Base-by-base conservation (phyloP, 2,888 invertebrate genomes). In the Metopia argyrocephala region DNA sequence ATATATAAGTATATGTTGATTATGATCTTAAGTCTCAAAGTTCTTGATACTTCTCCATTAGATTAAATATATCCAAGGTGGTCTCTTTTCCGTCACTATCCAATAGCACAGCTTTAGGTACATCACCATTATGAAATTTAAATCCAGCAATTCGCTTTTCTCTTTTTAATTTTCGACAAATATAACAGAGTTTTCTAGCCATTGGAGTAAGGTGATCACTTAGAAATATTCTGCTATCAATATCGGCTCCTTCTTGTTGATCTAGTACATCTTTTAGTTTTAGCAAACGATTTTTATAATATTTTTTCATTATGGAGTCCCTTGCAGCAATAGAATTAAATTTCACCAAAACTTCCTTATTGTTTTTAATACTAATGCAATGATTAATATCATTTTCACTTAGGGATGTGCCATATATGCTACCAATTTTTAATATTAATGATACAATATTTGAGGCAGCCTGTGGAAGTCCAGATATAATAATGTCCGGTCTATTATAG, bases 251-350 rank as follows among this genome's bases (percentile, higher is more conserved):
- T 18, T 50, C 18, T 20, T 50, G 48, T 20, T 50, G 48, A n/a
- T 50, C 18, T 20, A 50, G n/a, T 18, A 50, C 48, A 50, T 50
- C 48, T 20, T 18, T 50, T 20, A 50, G 18, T 50, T 50, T 50
- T 50, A 50, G 18, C 6, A 20, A 50, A 50, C 48, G 48, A 20
- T n/a, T 18, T 50, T n/a, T 20, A 50, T 50, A 50, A 18, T 50
- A 50, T n/a, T 50, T 59, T 59, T 31, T 59, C 31, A 59, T 59
- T 59, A 59, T n/a, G n/a, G n/a, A n/a, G n/a, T n/a, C n/a, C n/a
- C n/a, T n/a, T n/a, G n/a, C n/a, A n/a, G n/a, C n/a, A n/a, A n/a
- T n/a, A n/a, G n/a, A n/a, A n/a, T n/a, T n/a, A n/a, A n/a, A n/a
- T n/a, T n/a, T n/a, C n/a, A n/a, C n/a, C n/a, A n/a, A n/a, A n/a